Percentiles rank a stretch among this genome's conserved stretches.
Conservation (phyloP, 2,888 invertebrate species). For the Merodon equestris region DNA sequence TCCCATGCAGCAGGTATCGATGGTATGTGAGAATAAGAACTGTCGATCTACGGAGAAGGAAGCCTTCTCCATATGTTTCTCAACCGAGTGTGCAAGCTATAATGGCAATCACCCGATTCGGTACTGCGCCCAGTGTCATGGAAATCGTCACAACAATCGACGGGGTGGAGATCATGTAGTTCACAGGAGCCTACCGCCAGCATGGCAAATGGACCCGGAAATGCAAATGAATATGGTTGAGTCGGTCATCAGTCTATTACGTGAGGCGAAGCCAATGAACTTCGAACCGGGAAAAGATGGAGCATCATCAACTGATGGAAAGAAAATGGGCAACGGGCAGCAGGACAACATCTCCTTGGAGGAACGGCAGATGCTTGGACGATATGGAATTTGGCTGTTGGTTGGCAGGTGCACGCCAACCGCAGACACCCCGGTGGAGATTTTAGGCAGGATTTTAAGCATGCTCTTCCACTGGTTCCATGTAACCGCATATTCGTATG, state of each 20-base stretch:
- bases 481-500: conserved; percentile 97
- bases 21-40: conserved; percentile 98
- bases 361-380: conserved; percentile 92
- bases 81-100: conserved; percentile 96
- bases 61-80: conserved; percentile 97
- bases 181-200: conserved; percentile 90
- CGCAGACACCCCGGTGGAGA: conserved; percentile 87
- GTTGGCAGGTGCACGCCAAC: conserved; percentile 94
- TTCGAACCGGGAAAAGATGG: conserved; percentile 82
- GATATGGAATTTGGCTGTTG: conserved; percentile 98
- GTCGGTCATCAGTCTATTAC: conserved; percentile 93
- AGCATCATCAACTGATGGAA: conserved; percentile 77
- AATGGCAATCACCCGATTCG: conserved; percentile 98
- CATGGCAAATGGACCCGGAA: conserved; percentile 94
- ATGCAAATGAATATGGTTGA: conserved; percentile 96
- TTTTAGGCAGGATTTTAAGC: conserved; percentile 93
- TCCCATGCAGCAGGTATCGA: conserved; percentile 96
- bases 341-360: conserved; percentile 88
- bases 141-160: conserved; percentile 91
- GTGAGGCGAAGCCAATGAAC: conserved; percentile 93
- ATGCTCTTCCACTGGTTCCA: conserved; percentile 99
- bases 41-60: conserved; percentile 94
- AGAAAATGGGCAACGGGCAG: conserved; percentile 77
- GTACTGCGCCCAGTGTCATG: conserved; percentile 93
- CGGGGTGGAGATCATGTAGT: conserved; percentile 94